Evolutionary conservation across 2,888 invertebrate genomes (phyloP), one percentile per base, ranked within the genome.

Genomic region (Tigriopus californicus): DNA sequence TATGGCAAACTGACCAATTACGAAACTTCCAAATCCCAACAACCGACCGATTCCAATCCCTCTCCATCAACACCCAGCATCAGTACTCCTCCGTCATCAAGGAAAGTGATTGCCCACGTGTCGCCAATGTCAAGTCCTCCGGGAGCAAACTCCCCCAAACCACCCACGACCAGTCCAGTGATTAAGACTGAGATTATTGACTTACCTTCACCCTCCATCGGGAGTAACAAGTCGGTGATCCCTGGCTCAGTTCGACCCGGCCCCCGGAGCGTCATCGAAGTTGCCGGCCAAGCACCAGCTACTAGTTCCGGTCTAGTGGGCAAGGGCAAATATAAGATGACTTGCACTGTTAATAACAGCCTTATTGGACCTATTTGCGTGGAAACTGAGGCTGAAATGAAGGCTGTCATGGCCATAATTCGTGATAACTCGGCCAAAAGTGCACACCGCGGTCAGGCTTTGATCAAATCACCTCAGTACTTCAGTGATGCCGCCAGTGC

Each of bases 311-410:
- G 44, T 8, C 22, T 46, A 44, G 20, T 56, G 13, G 56, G 56
- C 33, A 24, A 46, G 1, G 56, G 56, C 5, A 42, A 56, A 22
- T 18, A 46, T 18, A 20, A 44, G 12, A 24, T 56, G 13, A 20
- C 42, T 1, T 56, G 42, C 33, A 44, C 41, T 12, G 42, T 46
- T 22, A 44, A 46, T 18, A 56, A 56, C n/a, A 46, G 56, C 25
- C 20, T 46, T 44, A 44, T 56, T 44, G 56, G 56, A 2, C 56
- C 56, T 6, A n/a, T 56, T n/a, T 56, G 22, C 24, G 56, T 33
- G 8, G 25, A 46, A 2, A 8, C 56, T 6, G 56, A 56, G 12
- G 46, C 42, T 6, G 56, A 56, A 56, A 46, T 56, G 15, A 42
- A 44, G 15, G 56, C 56, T 11, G 46, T 56, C 24, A 25, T 56